Percentiles rank a stretch among this genome's conserved stretches.
Conservation (phyloP, 2,113 vertebrate genomes). For the Pyrgilauda ruficollis region DNA sequence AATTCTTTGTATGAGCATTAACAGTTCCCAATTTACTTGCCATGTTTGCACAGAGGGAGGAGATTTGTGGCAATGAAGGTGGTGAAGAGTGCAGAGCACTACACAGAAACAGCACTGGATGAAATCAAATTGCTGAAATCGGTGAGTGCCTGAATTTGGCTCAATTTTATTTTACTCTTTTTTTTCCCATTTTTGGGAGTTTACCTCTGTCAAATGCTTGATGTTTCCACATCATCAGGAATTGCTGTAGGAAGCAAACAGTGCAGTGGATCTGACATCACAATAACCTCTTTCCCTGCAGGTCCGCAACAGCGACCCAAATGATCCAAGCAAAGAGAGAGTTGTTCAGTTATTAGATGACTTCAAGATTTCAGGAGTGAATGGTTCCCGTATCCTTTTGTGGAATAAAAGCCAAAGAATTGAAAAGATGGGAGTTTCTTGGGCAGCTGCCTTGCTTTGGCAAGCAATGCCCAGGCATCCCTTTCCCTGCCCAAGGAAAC, state of each 20-base stretch:
- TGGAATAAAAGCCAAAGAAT: background rate
- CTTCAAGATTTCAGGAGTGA: slow-evolving; percentile 96
- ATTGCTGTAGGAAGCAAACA: background rate
- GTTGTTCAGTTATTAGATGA: slow-evolving; percentile 96
- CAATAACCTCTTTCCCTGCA: slow-evolving; percentile 37
- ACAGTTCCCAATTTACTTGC: slow-evolving; percentile 1
- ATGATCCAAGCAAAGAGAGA: slow-evolving; percentile 88
- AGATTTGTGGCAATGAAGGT: slow-evolving; percentile 98
- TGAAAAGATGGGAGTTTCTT: background rate
- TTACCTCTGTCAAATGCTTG: accelerated
- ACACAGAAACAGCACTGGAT: slow-evolving; percentile 96
- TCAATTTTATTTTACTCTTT: background rate
- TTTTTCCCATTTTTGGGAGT: background rate
- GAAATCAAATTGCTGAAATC: slow-evolving; percentile 94
- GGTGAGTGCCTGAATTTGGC: slow-evolving; percentile 71
- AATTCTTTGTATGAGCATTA: background rate
- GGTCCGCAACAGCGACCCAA: slow-evolving; percentile 91
- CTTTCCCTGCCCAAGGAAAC: background rate
- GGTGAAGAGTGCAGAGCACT: slow-evolving; percentile 98
- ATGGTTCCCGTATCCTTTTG: slow-evolving; percentile 94
- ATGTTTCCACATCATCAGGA: background rate
- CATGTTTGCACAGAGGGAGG: slow-evolving; percentile 78
- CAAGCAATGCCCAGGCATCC: background rate
- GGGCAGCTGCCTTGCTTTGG: background rate
- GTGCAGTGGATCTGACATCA: background rate